phyloP scores from a whole-genome alignment of 2,113 vertebrate genomes.

The Martes martes region DNA sequence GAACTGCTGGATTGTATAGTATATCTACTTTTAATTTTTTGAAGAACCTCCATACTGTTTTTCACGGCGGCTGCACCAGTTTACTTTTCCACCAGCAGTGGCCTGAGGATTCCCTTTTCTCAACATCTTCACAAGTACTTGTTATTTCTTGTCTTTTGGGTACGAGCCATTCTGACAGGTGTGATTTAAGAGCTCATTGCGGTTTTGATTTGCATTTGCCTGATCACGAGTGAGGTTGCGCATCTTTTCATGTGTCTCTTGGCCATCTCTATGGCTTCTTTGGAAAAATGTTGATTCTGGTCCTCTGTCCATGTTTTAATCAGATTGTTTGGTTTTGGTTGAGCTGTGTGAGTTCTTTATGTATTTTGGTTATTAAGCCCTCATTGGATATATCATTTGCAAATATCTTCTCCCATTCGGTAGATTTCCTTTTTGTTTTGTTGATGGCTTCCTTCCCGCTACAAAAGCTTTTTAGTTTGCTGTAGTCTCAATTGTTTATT shows the following conservation, averaged over 20 bases:
- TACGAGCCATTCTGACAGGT: neutral
- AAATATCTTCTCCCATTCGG: too few relatives aligned
- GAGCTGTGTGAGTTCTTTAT: too few relatives aligned
- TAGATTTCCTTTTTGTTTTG: neutral
- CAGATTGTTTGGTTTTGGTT: too few relatives aligned
- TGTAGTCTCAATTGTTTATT: neutral
- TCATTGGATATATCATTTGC: too few relatives aligned
- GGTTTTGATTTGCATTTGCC: neutral
- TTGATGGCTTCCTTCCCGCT: neutral
- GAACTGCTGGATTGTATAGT: neutral
- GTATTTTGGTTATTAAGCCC: too few relatives aligned
- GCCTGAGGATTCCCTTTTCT: neutral
- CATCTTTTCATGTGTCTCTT: neutral
- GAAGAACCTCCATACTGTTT: neutral
- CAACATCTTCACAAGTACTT: neutral
- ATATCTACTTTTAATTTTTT: neutral
- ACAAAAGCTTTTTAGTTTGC: neutral
- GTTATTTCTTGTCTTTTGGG: neutral
- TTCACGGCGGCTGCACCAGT: neutral
- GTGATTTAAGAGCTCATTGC: neutral
- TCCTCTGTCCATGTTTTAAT: neutral
- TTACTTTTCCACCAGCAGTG: neutral
- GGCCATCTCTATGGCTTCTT: neutral
- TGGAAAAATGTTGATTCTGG: neutral
- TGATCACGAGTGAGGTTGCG: neutral